phyloP scores from a whole-genome alignment of 2,797 vertebrate genomes.

The Platyrinchus mystaceus region DNA sequence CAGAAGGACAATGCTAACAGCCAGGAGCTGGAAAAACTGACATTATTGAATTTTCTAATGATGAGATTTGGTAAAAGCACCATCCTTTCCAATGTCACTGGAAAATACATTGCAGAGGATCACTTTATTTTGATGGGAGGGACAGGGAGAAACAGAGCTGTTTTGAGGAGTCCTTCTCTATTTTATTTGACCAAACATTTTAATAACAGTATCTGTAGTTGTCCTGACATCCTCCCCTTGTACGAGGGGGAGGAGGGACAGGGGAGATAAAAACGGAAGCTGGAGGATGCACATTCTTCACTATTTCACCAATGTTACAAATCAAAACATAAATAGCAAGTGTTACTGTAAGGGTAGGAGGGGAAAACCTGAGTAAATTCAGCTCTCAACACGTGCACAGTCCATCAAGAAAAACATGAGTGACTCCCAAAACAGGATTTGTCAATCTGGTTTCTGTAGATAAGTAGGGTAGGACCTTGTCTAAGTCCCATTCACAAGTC shows the following conservation, averaged over 20 bases:
- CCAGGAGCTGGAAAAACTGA: not conserved
- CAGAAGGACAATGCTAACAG: not conserved
- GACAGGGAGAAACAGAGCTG: not conserved
- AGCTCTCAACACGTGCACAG: not conserved
- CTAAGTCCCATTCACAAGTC: not conserved
- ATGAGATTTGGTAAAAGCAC: not conserved
- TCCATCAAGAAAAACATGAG: not conserved
- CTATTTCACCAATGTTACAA: not conserved
- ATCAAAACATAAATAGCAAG: conserved; percentile 47
- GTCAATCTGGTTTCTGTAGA: not conserved
- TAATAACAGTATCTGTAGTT: not conserved
- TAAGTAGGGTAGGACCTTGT: not conserved
- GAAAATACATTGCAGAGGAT: not conserved
- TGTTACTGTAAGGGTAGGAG: conserved; percentile 25
- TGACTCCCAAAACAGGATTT: not conserved
- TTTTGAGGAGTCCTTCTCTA: not conserved
- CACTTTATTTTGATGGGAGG: not conserved
- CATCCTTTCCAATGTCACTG: not conserved
- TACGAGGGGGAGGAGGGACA: not conserved
- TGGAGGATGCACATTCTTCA: not conserved
- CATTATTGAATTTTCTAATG: not conserved
- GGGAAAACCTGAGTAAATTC: conserved; percentile 48
- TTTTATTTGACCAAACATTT: not conserved
- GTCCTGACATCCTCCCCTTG: not conserved
- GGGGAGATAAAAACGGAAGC: conserved; percentile 11